Evolutionary conservation across 1,140 invertebrate species (phyloP).

Genomic region (Drosophila rufa): DNA sequence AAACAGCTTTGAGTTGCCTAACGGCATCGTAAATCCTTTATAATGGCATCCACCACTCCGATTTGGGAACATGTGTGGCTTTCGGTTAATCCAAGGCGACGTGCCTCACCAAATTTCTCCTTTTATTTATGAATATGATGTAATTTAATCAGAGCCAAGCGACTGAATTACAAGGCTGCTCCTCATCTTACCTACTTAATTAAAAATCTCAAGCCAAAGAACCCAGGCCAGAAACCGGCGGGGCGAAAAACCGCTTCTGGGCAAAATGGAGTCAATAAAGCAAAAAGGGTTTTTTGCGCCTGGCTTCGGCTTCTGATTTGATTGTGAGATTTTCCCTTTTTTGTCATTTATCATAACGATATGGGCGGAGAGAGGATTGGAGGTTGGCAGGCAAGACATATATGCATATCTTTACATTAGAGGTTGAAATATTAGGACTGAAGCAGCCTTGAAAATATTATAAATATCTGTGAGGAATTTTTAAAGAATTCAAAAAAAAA

Average conservation of each 20-base stretch:
- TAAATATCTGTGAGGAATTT: not conserved
- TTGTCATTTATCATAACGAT: constrained; percentile 75
- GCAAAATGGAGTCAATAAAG: constrained; percentile 72
- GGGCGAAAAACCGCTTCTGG: constrained; percentile 6
- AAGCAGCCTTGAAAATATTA: not conserved
- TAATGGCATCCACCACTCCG: constrained; percentile 59
- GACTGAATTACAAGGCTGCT: constrained; percentile 22
- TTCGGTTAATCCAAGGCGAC: constrained; percentile 48
- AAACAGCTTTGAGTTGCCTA: constrained; percentile 64
- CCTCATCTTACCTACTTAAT: constrained; percentile 65
- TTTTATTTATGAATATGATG: constrained; percentile 80
- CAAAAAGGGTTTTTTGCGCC: constrained; percentile 61
- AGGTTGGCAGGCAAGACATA: constrained; percentile 53
- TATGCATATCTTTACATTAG: constrained; percentile 36
- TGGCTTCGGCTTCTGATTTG: constrained; percentile 57
- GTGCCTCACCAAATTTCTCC: constrained; percentile 70
- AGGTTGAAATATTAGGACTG: not conserved
- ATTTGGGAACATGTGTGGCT: constrained; percentile 56
- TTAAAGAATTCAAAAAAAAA: not conserved
- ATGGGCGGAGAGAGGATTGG: constrained; percentile 2
- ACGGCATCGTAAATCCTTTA: constrained; percentile 75
- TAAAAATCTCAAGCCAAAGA: constrained; percentile 60
- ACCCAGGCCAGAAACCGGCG: constrained; percentile 17
- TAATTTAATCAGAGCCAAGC: constrained; percentile 60
- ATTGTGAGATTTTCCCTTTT: constrained; percentile 64